A percentile compares a stretch with the other conserved stretches of the same genome.
phyloP scores from a whole-genome alignment of 1,140 invertebrate genomes.

The Drosophila quadrilineata region DNA sequence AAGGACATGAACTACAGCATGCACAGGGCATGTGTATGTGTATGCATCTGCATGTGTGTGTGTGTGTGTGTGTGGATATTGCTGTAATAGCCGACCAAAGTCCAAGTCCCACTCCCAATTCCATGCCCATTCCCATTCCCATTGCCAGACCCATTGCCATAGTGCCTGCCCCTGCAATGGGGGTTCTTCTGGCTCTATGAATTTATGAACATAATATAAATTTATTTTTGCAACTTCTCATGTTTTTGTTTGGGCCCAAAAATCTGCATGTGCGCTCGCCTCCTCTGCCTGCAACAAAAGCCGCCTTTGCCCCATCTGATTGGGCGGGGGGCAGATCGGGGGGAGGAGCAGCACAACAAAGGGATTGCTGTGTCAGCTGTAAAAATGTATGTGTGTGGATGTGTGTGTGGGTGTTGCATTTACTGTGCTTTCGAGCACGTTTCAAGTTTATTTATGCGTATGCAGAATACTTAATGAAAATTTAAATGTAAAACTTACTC shows the following conservation, averaged over 20 bases:
- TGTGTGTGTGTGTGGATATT: slow-evolving; percentile 41
- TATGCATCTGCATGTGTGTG: no score
- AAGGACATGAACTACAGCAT: no score
- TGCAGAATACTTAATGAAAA: slow-evolving; percentile 80
- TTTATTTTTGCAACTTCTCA: slow-evolving; percentile 80
- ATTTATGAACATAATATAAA: slow-evolving; percentile 81
- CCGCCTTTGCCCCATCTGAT: slow-evolving; percentile 2
- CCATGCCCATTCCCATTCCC: slow-evolving; percentile 23
- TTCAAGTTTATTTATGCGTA: slow-evolving; percentile 80
- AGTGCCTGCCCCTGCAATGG: no score
- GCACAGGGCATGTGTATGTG: slow-evolving; percentile 10
- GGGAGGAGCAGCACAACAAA: slow-evolving; percentile 53
- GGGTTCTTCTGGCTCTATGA: slow-evolving; percentile 79
- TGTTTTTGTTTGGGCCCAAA: slow-evolving; percentile 70
- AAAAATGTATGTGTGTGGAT: slow-evolving; percentile 10
- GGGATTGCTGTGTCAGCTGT: slow-evolving; percentile 67
- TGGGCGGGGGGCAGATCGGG: neutral
- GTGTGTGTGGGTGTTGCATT: slow-evolving; percentile 48
- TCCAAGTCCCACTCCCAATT: slow-evolving; percentile 41
- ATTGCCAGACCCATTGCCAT: slow-evolving; percentile 12
- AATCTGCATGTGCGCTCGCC: slow-evolving; percentile 69
- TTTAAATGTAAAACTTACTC: slow-evolving; percentile 80
- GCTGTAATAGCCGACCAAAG: slow-evolving; percentile 62
- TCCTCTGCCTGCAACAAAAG: slow-evolving; percentile 31
- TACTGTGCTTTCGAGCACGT: slow-evolving; percentile 70